These are phyloP conservation scores for Sarcophaga variegata DNA, from an alignment of 2,888 invertebrate genomes.

Conservation along the genomic window DNA sequence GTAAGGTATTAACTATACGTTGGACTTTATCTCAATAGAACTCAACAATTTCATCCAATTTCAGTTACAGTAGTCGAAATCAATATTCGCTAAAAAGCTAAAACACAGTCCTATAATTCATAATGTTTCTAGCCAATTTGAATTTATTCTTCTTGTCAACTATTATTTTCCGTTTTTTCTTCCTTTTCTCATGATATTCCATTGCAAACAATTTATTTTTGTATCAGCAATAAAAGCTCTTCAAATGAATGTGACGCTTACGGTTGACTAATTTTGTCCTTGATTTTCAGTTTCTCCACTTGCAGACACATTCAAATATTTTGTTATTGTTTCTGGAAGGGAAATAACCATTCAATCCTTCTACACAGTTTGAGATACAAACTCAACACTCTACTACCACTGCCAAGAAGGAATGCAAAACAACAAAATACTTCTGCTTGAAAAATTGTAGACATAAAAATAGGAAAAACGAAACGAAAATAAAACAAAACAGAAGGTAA, in stretches of 20 bases:
- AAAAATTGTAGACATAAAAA: constrained; percentile 23
- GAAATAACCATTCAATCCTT: constrained; percentile 43
- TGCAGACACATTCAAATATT: constrained; percentile 28
- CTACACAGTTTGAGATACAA: constrained; percentile 32
- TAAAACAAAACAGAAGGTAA: neutral
- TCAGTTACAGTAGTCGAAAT: too few species aligned
- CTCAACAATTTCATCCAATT: too few species aligned
- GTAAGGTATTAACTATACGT: too few species aligned
- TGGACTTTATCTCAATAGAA: too few species aligned
- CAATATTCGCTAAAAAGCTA: too few species aligned
- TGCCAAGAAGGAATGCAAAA: neutral
- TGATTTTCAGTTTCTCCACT: constrained; percentile 9
- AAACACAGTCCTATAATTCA: too few species aligned
- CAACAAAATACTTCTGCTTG: neutral
- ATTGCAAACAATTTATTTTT: neutral
- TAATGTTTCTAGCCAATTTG: too few species aligned
- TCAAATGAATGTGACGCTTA: neutral
- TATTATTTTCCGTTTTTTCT: too few species aligned
- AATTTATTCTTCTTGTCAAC: too few species aligned
- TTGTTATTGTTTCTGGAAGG: neutral
- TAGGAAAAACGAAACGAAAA: neutral
- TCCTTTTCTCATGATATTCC: neutral
- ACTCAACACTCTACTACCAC: neutral
- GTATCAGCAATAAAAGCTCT: neutral
- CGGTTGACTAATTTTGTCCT: constrained; percentile 35